phyloP scores from a whole-genome alignment of 2,113 vertebrate species.

The Athene cunicularia region DNA sequence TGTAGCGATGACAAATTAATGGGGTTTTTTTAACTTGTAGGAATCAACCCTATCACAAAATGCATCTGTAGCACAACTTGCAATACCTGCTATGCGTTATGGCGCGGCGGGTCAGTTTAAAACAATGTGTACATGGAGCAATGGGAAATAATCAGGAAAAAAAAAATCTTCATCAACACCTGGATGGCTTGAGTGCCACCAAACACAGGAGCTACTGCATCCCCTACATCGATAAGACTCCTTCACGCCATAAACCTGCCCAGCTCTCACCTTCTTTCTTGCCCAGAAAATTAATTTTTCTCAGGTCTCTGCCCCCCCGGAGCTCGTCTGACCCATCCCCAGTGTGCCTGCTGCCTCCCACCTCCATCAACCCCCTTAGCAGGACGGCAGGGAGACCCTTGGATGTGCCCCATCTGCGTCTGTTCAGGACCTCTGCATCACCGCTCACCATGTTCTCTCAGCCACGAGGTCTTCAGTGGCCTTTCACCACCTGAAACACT shows the following conservation, averaged over 20 bases:
- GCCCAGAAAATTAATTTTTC: not conserved
- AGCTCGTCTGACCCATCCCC: not conserved
- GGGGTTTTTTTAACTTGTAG: not conserved
- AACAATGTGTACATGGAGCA: not conserved
- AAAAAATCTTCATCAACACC: not conserved
- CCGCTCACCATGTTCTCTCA: not conserved
- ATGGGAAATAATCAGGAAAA: not conserved
- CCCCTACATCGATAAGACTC: accelerated
- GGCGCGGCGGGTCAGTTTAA: accelerated
- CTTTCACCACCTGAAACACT: not conserved
- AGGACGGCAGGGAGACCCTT: not conserved
- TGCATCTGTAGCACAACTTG: not conserved
- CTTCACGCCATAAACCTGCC: not conserved
- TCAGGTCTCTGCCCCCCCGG: not conserved
- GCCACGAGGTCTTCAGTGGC: not conserved
- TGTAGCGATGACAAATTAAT: accelerated
- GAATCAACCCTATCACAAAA: not conserved
- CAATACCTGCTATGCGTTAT: accelerated
- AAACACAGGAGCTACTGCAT: accelerated
- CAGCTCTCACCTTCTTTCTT: not conserved
- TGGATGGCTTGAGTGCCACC: not conserved
- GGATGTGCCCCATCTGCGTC: no score
- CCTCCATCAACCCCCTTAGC: accelerated
- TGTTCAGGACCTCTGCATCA: not conserved
- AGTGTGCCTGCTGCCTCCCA: not conserved